A percentile compares a stretch with the other conserved stretches of the same genome.
Conservation (phyloP, 2,888 invertebrate species). For the Rhagonycha lutea region DNA sequence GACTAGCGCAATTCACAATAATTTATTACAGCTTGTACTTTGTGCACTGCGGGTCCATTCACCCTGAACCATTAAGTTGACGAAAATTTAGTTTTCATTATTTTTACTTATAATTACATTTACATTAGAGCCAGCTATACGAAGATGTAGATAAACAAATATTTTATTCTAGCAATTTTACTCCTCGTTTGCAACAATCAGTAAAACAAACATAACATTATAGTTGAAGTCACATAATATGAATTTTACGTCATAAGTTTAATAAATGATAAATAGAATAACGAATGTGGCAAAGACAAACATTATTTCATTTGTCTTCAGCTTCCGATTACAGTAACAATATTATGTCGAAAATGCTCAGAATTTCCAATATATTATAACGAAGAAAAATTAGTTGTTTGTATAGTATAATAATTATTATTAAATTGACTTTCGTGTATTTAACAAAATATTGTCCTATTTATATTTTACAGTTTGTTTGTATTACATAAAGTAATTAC, state of each 20-base stretch:
- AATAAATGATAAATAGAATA: background rate
- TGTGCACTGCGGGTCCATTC: background rate
- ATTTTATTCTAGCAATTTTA: too few relatives aligned
- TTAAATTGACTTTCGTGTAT: too few relatives aligned
- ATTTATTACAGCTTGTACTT: background rate
- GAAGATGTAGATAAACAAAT: background rate
- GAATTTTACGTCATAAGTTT: too few relatives aligned
- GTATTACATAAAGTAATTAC: too few relatives aligned
- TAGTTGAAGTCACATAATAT: too few relatives aligned
- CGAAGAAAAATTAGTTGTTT: too few relatives aligned
- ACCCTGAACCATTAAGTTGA: background rate
- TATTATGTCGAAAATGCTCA: background rate
- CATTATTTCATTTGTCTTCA: background rate
- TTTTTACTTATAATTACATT: background rate
- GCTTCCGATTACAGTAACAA: background rate
- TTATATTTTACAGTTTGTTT: too few relatives aligned
- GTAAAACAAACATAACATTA: too few relatives aligned
- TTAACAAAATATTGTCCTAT: too few relatives aligned
- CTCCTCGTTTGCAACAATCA: too few relatives aligned
- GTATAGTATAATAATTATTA: too few relatives aligned
- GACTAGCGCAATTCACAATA: background rate
- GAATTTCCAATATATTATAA: background rate
- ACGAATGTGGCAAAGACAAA: too few relatives aligned
- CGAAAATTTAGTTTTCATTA: background rate
- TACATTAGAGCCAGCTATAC: background rate